Conservation (phyloP, 92 coral and sea anemone species). For the Porites evermanni region DNA sequence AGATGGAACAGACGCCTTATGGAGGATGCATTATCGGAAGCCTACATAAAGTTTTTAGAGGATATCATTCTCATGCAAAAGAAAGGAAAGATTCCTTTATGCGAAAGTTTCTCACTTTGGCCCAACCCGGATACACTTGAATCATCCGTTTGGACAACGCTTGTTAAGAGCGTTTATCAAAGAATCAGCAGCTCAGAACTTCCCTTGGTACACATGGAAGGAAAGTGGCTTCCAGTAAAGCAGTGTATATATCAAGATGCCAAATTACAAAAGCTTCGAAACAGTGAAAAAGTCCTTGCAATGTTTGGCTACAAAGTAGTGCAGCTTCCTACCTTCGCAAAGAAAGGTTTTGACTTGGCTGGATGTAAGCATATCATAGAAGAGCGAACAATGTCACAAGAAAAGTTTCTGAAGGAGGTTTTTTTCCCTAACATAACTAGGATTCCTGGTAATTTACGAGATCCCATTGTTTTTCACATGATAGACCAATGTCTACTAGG, state of each 20-base stretch:
- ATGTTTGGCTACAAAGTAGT: slow-evolving; percentile 66
- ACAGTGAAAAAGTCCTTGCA: slow-evolving; percentile 54
- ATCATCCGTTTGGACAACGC: slow-evolving; percentile 80
- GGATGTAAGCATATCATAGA: slow-evolving; percentile 52
- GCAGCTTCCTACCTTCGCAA: slow-evolving; percentile 72
- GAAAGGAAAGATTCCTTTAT: slow-evolving; percentile 44
- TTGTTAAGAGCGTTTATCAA: slow-evolving; percentile 70
- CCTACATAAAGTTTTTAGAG: slow-evolving; percentile 72
- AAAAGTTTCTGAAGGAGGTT: slow-evolving; percentile 66
- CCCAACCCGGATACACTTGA: slow-evolving; percentile 74
- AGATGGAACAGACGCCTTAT: slow-evolving; percentile 81
- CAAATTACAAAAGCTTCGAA: slow-evolving; percentile 61
- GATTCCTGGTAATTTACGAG: slow-evolving; percentile 58
- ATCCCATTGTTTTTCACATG: slow-evolving; percentile 64
- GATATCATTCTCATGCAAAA: slow-evolving; percentile 54
- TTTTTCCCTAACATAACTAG: slow-evolving; percentile 72
- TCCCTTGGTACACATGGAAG: slow-evolving; percentile 65
- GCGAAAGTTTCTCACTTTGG: slow-evolving; percentile 73
- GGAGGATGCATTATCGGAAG: slow-evolving; percentile 78
- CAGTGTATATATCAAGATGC: slow-evolving; percentile 66
- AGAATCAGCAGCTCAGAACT: slow-evolving; percentile 57
- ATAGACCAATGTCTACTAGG: slow-evolving; percentile 59
- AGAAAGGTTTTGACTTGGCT: slow-evolving; percentile 71
- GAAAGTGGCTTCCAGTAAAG: slow-evolving; percentile 62
- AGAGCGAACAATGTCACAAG: slow-evolving; percentile 70